Base-by-base conservation (phyloP, 2,888 invertebrate genomes). In the Ecdyonurus torrentis region DNA sequence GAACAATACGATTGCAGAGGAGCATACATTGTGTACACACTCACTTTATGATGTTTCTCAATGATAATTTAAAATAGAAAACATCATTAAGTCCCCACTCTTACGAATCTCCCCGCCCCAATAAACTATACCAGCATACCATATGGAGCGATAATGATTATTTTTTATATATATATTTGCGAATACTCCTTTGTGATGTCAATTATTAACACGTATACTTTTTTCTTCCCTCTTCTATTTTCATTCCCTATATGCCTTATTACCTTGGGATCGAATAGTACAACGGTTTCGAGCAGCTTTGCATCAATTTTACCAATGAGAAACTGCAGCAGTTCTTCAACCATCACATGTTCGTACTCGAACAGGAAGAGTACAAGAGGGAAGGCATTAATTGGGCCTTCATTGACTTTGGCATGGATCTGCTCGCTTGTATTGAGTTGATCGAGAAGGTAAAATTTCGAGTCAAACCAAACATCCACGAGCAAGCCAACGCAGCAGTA, bases 261-360 rank as follows among this genome's bases (percentile, higher is more conserved):
- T 37, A 37, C 37, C 5, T 37, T 10, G 15, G 15, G 15, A 37
- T 10, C 5, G 15, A 37, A 68, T 83, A 92, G 92, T 87, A 83
- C 81, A 94, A 94, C 81, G 87, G 91, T 74, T 93, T 93, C 83
- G 92, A 94, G 80, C 93, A 94, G 78, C 83, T 94, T 74, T 93
- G 93, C 83, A 91, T 94, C 84, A 94, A 94, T 83, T 94, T 91
- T 83, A 91, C 91, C 73, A 94, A 94, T 77, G 93, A 94, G 81
- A 89, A 91, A 78, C 83, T 94, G 71, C 93, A 94, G 79, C 94
- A 94, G 76, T 94, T 90, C 82, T 94, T 93, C 86, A 94, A 94
- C 78, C 92, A 94, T 77, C 86, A 91, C 81, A 93, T 94, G 93
- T 94, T 94, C 80, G 86, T 94, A 70, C 81, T 94, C 78, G 93